Evolutionary conservation across 2,113 vertebrate genomes (phyloP).

Genomic region (Siniperca knerii): DNA sequence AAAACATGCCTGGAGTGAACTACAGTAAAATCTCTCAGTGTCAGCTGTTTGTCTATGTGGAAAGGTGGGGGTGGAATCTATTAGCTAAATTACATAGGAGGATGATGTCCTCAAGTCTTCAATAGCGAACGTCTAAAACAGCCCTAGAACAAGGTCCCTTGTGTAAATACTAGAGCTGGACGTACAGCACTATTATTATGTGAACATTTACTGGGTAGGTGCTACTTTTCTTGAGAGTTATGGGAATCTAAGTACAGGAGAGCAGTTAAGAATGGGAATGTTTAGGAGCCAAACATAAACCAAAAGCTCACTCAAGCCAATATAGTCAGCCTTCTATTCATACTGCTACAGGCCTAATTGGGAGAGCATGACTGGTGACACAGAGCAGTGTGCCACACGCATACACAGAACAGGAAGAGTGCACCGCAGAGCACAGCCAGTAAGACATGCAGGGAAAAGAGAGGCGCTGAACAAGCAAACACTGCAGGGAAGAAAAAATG

Average conservation of each 20-base stretch:
- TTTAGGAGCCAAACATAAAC: slow-evolving; percentile 51
- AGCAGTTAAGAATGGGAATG: slow-evolving; percentile 52
- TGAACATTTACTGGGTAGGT: slow-evolving; percentile 55
- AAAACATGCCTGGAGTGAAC: slow-evolving; percentile 30
- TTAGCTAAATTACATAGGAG: slow-evolving; percentile 69
- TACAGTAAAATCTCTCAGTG: not conserved
- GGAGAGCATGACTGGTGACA: slow-evolving; percentile 79
- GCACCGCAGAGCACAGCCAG: slow-evolving; percentile 58
- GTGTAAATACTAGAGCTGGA: slow-evolving; percentile 52
- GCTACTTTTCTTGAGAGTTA: slow-evolving; percentile 68
- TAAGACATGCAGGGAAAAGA: slow-evolving; percentile 67
- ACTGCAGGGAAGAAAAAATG: slow-evolving; percentile 60
- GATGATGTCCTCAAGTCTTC: slow-evolving; percentile 37
- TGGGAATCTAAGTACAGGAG: slow-evolving; percentile 56
- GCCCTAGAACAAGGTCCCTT: slow-evolving; percentile 27
- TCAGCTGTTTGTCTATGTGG: slow-evolving; percentile 1
- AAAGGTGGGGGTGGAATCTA: slow-evolving; percentile 43
- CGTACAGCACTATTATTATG: slow-evolving; percentile 66
- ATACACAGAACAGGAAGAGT: slow-evolving; percentile 65
- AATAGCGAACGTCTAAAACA: slow-evolving; percentile 33
- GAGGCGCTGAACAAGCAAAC: slow-evolving; percentile 67
- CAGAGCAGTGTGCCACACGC: slow-evolving; percentile 66
- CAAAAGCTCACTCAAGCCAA: slow-evolving; percentile 56
- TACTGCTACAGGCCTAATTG: slow-evolving; percentile 65
- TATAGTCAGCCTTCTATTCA: slow-evolving; percentile 66